phyloP scores from a whole-genome alignment of 1,140 invertebrate genomes.

The Plutomurus gul region DNA sequence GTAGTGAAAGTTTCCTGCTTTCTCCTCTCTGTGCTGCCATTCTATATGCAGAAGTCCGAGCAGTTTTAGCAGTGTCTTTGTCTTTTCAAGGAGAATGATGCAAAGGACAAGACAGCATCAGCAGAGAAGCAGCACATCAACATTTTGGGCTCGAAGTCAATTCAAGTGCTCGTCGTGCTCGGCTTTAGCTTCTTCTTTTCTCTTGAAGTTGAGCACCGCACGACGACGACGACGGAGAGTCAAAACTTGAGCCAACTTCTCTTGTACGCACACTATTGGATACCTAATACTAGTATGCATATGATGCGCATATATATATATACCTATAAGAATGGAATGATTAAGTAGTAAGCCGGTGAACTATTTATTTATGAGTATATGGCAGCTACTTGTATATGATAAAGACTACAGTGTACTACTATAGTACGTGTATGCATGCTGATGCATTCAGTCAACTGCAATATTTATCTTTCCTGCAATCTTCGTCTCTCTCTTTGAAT shows the following conservation, averaged over 20 bases:
- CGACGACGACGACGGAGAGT: too few species aligned
- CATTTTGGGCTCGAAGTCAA: conserved; percentile 11
- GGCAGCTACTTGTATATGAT: too few species aligned
- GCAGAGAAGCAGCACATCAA: conserved; percentile 3
- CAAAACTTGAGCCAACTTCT: conserved; percentile 14
- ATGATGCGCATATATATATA: too few species aligned
- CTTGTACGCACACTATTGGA: not conserved
- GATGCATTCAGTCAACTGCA: not conserved
- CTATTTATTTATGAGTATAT: too few species aligned
- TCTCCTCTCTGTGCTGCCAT: not conserved
- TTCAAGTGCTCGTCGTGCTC: not conserved
- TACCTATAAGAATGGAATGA: too few species aligned
- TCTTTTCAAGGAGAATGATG: conserved; percentile 16
- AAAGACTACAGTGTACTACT: too few species aligned
- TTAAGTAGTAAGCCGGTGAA: too few species aligned
- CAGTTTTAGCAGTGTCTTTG: conserved; percentile 6
- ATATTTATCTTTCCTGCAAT: conserved; percentile 5
- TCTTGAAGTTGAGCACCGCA: too few species aligned
- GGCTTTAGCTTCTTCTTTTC: not conserved
- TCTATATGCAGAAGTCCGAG: too few species aligned
- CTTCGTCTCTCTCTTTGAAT: not conserved
- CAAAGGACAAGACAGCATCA: not conserved
- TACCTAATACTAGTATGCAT: not conserved
- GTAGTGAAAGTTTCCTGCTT: conserved; percentile 12
- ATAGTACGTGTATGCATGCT: not conserved